Evolutionary conservation across 92 coral and sea anemone species (phyloP).

Genomic region (Muricea muricata): DNA sequence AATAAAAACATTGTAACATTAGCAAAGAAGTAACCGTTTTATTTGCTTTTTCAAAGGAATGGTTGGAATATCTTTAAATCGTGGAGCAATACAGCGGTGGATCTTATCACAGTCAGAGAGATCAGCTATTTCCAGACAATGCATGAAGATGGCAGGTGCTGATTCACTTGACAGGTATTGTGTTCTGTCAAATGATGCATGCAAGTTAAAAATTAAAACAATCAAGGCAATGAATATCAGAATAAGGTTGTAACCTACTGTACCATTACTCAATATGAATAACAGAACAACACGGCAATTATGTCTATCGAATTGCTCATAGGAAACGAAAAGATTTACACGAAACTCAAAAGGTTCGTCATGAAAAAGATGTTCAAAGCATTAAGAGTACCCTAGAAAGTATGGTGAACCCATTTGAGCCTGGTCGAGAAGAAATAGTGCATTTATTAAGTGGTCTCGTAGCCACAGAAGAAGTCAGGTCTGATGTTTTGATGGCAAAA

Average conservation of each 20-base stretch:
- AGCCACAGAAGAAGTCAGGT: slow-evolving; percentile 41
- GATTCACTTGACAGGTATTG: slow-evolving; percentile 9
- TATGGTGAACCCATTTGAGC: slow-evolving; percentile 25
- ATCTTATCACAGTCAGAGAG: slow-evolving; percentile 21
- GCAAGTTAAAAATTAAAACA: not conserved
- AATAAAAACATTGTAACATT: not conserved
- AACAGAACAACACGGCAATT: not conserved
- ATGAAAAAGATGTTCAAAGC: slow-evolving; percentile 16
- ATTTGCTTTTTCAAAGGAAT: not conserved
- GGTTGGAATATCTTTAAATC: slow-evolving; percentile 13
- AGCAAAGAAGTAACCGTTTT: not conserved
- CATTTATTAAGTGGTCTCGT: slow-evolving; percentile 51
- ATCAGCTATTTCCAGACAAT: slow-evolving; percentile 3
- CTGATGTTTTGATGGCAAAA: slow-evolving; percentile 59
- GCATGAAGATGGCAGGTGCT: slow-evolving; percentile 24
- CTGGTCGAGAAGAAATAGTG: slow-evolving; percentile 5
- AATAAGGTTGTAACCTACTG: not conserved
- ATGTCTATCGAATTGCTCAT: not conserved
- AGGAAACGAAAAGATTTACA: slow-evolving; percentile 2
- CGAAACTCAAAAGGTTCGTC: not conserved
- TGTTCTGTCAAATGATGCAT: not conserved
- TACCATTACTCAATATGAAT: not conserved
- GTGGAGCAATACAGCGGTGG: slow-evolving; percentile 19
- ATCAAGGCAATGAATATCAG: too few relatives aligned
- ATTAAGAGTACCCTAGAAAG: not conserved